These are phyloP conservation scores for Crotalus helleri DNA, from an alignment of 2,113 vertebrate species.

Conservation along the genomic window DNA sequence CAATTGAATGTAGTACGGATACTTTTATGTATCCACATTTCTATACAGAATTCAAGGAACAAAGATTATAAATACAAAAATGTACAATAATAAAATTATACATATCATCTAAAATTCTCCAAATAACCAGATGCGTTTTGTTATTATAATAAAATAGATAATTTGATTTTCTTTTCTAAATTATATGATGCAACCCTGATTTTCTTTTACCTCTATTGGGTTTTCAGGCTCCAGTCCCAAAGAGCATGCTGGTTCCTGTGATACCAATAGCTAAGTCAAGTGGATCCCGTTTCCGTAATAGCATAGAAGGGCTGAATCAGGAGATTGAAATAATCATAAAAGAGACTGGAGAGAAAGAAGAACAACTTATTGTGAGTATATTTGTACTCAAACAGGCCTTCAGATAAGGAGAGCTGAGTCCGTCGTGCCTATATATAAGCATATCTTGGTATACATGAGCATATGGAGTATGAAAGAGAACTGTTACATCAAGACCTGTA, in stretches of 20 bases:
- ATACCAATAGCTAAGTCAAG: constrained; percentile 93
- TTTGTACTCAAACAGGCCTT: neutral
- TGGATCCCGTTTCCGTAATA: constrained; percentile 93
- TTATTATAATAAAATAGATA: neutral
- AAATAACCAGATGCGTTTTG: neutral
- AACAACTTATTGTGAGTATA: constrained; percentile 88
- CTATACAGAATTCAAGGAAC: neutral
- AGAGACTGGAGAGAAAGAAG: constrained; percentile 92
- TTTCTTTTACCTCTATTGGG: neutral
- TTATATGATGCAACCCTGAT: constrained; percentile 5
- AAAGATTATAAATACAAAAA: neutral
- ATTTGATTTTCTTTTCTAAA: neutral
- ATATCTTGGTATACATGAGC: neutral
- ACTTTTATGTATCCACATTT: neutral
- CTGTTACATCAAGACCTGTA: neutral
- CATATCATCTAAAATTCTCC: neutral
- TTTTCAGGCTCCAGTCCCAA: constrained; percentile 87
- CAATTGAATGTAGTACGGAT: neutral
- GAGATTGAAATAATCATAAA: constrained; percentile 99
- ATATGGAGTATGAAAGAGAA: neutral
- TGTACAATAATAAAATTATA: neutral
- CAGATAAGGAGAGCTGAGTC: no score
- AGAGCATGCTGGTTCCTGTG: constrained; percentile 88
- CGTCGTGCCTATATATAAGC: neutral
- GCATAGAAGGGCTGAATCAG: constrained; percentile 96